Percentiles rank a stretch among this genome's conserved stretches.
Evolutionary conservation across 2,797 vertebrate genomes (phyloP).

Genomic region (Podarcis lilfordi): DNA sequence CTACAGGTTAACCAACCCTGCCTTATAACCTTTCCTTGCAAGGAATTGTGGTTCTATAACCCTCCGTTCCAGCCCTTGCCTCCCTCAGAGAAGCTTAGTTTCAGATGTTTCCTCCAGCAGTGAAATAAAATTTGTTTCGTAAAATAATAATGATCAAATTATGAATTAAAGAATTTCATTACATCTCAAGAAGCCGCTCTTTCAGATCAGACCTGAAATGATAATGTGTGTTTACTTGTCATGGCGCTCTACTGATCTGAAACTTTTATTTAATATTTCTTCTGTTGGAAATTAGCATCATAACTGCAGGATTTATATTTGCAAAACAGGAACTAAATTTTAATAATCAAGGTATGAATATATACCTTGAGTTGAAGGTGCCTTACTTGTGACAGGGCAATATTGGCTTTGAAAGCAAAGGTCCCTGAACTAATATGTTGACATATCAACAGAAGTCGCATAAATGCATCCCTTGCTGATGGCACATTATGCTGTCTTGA

Average conservation of each 20-base stretch:
- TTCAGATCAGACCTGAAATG: conserved; percentile 48
- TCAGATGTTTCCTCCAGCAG: neutral
- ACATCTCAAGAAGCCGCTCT: conserved; percentile 45
- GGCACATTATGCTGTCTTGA: conserved; percentile 31
- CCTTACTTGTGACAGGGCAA: conserved; percentile 67
- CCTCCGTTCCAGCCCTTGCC: conserved; percentile 14
- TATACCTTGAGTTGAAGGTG: conserved; percentile 57
- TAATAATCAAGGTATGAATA: conserved; percentile 75
- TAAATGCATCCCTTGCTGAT: conserved; percentile 34
- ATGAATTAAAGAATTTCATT: conserved; percentile 60
- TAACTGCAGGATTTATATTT: conserved; percentile 71
- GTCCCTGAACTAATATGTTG: conserved; percentile 73
- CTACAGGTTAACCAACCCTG: too few species aligned
- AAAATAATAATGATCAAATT: conserved; percentile 54
- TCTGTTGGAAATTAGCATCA: conserved; percentile 67
- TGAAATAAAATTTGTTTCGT: conserved; percentile 37
- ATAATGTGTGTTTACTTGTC: conserved; percentile 50
- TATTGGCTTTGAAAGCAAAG: conserved; percentile 73
- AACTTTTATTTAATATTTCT: conserved; percentile 68
- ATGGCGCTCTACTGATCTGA: conserved; percentile 63
- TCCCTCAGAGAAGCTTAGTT: conserved; percentile 38
- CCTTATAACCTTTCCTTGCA: conserved; percentile 10
- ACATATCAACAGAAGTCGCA: conserved; percentile 53
- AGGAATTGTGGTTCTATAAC: neutral
- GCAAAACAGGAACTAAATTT: conserved; percentile 67